A percentile compares a stretch with the other conserved stretches of the same genome.
phyloP scores from a whole-genome alignment of 23 tunicate genomes.

The Ciona savignyi region DNA sequence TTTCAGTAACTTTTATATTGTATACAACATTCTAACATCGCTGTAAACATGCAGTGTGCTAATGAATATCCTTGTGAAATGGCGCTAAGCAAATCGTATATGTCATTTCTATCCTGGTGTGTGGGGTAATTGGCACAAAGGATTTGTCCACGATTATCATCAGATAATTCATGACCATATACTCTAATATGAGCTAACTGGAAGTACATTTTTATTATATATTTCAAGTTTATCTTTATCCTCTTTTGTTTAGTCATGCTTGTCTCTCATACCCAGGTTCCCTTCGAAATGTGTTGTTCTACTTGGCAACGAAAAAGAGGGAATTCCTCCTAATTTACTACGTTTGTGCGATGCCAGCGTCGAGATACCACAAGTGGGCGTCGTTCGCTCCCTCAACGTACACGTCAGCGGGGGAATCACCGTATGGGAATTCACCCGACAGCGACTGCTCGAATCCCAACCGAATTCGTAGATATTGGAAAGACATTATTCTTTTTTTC shows the following conservation, averaged over 20 bases:
- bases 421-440: slow-evolving; percentile 80
- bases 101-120: neutral
- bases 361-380: slow-evolving; percentile 94
- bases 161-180: neutral
- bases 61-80: no score
- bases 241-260: neutral
- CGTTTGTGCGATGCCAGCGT: slow-evolving; percentile 49
- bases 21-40: no score
- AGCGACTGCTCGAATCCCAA: slow-evolving; percentile 4
- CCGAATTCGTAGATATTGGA: no score
- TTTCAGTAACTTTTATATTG: no score
- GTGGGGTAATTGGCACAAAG: neutral
- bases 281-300: slow-evolving; percentile 69
- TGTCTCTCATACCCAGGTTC: slow-evolving; percentile 28
- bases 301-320: slow-evolving; percentile 94
- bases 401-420: slow-evolving; percentile 91
- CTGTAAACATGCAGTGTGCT: no score
- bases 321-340: slow-evolving; percentile 56
- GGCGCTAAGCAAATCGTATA: neutral
- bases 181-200: no score
- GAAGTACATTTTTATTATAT: no score
- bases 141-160: no score
- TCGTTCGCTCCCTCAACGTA: slow-evolving; percentile 83
- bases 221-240: no score
- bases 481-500: no score